Evolutionary conservation across 2,888 invertebrate genomes (phyloP).

Genomic region (Axea sp.): DNA sequence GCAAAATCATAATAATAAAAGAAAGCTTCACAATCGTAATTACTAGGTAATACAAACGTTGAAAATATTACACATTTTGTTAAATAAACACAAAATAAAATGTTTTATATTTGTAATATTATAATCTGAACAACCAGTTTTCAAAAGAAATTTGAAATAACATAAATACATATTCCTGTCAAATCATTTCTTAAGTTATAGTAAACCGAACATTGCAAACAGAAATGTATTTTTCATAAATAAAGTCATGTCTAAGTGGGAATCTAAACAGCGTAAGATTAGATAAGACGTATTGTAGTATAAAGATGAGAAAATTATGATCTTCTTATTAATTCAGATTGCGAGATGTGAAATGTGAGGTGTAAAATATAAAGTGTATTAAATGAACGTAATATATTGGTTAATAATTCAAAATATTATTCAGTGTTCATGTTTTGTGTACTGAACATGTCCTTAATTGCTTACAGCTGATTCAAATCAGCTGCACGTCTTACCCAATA

Average conservation of each 20-base stretch:
- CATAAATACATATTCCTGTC: not conserved
- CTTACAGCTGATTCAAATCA: constrained; percentile 42
- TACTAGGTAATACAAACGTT: no score
- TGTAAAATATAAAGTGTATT: constrained; percentile 11
- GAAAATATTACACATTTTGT: no score
- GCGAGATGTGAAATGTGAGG: constrained; percentile 8
- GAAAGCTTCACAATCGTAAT: no score
- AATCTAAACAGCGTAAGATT: constrained; percentile 31
- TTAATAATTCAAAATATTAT: constrained; percentile 37
- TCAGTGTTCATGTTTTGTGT: constrained; percentile 34
- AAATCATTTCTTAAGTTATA: constrained; percentile 6
- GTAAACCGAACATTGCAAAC: constrained; percentile 7
- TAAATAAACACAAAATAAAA: no score
- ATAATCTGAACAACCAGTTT: no score
- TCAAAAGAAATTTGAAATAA: no score
- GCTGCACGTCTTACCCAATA: constrained; percentile 46
- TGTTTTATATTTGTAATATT: no score
- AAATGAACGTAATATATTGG: constrained; percentile 9
- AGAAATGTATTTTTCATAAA: constrained; percentile 11
- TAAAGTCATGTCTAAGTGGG: constrained; percentile 9
- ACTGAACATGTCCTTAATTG: constrained; percentile 53
- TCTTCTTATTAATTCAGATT: constrained; percentile 24
- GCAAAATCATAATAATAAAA: no score
- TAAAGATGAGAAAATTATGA: constrained; percentile 45
- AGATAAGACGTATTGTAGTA: constrained; percentile 40